Evolutionary conservation across 2,113 vertebrate species (phyloP).

Genomic region (Corythornis vintsioides): DNA sequence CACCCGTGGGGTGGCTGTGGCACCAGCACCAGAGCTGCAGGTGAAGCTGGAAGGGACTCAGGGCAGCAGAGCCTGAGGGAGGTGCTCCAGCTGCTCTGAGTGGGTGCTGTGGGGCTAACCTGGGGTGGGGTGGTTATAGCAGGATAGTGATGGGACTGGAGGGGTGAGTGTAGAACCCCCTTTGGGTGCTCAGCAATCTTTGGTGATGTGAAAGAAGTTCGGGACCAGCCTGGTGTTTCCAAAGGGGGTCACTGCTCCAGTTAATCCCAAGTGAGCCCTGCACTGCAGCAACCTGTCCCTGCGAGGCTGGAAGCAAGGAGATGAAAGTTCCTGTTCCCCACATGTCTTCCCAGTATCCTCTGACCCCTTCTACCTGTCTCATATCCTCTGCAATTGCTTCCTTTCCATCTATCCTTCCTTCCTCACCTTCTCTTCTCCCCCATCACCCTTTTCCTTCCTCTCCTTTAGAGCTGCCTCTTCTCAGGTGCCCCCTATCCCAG

Average conservation of each 20-base stretch:
- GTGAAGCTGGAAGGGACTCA: not conserved
- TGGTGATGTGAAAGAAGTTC: not conserved
- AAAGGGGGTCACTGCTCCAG: not conserved
- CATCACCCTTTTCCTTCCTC: not conserved
- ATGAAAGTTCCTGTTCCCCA: not conserved
- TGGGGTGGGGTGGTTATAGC: not conserved
- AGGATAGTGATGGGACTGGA: not conserved
- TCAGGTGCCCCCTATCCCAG: too few species aligned
- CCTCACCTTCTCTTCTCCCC: not conserved
- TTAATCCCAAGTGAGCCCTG: not conserved
- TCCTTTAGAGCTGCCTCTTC: not conserved
- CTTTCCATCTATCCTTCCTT: not conserved
- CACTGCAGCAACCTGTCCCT: rapidly evolving
- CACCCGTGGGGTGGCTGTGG: rapidly evolving
- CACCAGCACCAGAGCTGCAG: not conserved
- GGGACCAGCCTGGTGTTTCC: not conserved
- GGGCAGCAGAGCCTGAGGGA: not conserved
- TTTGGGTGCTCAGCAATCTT: not conserved
- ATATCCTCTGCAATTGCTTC: not conserved
- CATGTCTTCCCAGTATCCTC: not conserved
- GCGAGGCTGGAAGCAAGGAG: not conserved
- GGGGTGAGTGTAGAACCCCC: not conserved
- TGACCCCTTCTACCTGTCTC: not conserved
- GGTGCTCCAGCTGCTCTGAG: not conserved
- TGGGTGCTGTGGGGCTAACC: not conserved